These are phyloP conservation scores for Cliona cf. orientalis DNA, from an alignment of 37 sponge, comb jelly and placozoan species.

Conservation along the genomic window DNA sequence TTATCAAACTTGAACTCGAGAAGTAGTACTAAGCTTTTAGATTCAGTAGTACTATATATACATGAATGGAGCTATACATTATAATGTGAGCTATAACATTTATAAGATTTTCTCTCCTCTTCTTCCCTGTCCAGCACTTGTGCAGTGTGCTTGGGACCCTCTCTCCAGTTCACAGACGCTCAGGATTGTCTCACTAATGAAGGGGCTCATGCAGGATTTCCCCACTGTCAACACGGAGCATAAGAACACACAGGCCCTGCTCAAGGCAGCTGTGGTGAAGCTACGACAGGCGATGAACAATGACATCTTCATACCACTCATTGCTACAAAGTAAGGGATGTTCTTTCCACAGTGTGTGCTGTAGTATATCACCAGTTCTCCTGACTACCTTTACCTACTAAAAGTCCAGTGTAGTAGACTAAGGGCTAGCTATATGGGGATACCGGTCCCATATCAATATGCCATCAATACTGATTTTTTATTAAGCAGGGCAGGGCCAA, in stretches of 20 bases:
- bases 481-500: too few relatives aligned
- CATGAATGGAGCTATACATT: too few relatives aligned
- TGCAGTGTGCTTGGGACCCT: slow-evolving; percentile 73
- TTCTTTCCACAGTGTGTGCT: background rate
- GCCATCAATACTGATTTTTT: too few relatives aligned
- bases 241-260: slow-evolving; percentile 31
- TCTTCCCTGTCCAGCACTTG: slow-evolving; percentile 27
- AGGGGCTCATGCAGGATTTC: slow-evolving; percentile 45
- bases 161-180: slow-evolving; percentile 64
- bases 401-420: too few relatives aligned
- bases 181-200: slow-evolving; percentile 21
- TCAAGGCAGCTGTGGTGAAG: slow-evolving; percentile 8
- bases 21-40: too few relatives aligned
- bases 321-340: slow-evolving; percentile 48
- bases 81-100: background rate
- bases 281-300: slow-evolving; percentile 29
- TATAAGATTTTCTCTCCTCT: background rate
- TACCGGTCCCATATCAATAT: too few relatives aligned
- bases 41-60: too few relatives aligned
- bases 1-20: background rate
- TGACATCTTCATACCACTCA: slow-evolving; percentile 70
- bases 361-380: too few relatives aligned
- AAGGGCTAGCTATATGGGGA: too few relatives aligned
- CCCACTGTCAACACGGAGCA: slow-evolving; percentile 47
- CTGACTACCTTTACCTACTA: too few relatives aligned